A percentile compares a stretch with the other conserved stretches of the same genome.
Conservation (phyloP, 1,140 invertebrate genomes). For the Oscheius sp. region DNA sequence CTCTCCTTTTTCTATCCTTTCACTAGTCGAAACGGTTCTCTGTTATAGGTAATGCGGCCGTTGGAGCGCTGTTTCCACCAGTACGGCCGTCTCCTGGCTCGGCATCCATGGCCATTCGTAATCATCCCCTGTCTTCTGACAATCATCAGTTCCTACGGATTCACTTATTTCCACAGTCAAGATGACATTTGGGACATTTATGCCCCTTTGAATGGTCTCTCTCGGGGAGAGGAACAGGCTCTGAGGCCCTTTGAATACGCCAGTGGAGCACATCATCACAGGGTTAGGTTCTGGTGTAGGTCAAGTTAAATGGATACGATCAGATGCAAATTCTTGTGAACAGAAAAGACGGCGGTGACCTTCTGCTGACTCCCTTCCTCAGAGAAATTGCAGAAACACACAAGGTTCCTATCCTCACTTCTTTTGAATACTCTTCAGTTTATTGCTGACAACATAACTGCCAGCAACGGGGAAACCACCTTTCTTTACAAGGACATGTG, state of each 20-base stretch:
- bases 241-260: conserved; percentile 51
- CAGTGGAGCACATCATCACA: conserved; percentile 47
- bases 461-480: conserved; percentile 25
- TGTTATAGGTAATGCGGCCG: conserved; percentile 31
- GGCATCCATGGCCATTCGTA: conserved; percentile 52
- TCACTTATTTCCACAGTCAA: conserved; percentile 45
- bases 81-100: conserved; percentile 46
- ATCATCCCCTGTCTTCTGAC: conserved; percentile 46
- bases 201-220: conserved; percentile 50
- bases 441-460: conserved; percentile 46
- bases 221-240: conserved; percentile 48
- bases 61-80: conserved; percentile 44
- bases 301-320: conserved; percentile 16
- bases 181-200: conserved; percentile 60
- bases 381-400: conserved; percentile 46
- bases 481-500: conserved; percentile 49
- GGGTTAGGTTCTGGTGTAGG: conserved; percentile 37
- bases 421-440: conserved; percentile 14
- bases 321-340: conserved; percentile 59
- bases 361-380: conserved; percentile 45
- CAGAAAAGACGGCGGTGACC: conserved; percentile 48
- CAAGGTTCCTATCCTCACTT: conserved; percentile 27
- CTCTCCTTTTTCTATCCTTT: neutral
- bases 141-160: conserved; percentile 41
- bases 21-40: neutral